Base-by-base conservation (phyloP, 2,113 vertebrate genomes). In the Atlantisia rogersi region DNA sequence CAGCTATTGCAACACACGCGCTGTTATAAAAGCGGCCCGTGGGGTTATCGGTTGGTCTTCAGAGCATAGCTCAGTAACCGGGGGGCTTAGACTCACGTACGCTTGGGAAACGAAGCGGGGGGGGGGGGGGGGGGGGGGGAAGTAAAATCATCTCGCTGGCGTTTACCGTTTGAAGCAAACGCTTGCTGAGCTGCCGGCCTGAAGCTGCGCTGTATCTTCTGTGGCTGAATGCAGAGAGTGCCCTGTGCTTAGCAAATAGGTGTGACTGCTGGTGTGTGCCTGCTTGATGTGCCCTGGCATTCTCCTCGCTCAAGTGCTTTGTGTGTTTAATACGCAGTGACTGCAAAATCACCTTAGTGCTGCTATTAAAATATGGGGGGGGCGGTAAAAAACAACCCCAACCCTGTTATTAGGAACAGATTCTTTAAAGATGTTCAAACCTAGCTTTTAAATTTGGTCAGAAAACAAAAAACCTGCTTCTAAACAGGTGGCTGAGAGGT, bases 11-110 rank as follows among this genome's bases (percentile, higher is more conserved):
- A 31, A 9, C n/a, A 62, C 78, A 76, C 79, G 46, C 8, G 4
- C 39, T 29, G 2, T 24, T 60, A 17, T 17, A 18, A 7, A 48
- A 71, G 21, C 3, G 24, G 10, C 15, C 0, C 46, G 4, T 5
- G 14, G 15, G 37, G 4, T 40, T 50, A 48, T 79, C 60, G 1
- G 35, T 40, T 40, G 53, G 42, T 46, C 55, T 78, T 79, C 70
- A 1, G 17, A 69, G 79, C 3, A 2, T 9, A 2, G 75, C 22
- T 64, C 12, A 12, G 48, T 56, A 32, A 81, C 31, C 4, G 31
- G 26, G 59, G 56, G 44, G 11, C 26, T 44, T 53, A 74, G 73
- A 68, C 11, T 22, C 6, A 1, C 0, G 10, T 39, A 31, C 2
- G 0, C 83, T 79, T 68, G 20, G 39, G 70, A 69, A 65, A 50